Base-by-base conservation (phyloP, 2,797 vertebrate genomes). In the Semaprochilodus insignis region DNA sequence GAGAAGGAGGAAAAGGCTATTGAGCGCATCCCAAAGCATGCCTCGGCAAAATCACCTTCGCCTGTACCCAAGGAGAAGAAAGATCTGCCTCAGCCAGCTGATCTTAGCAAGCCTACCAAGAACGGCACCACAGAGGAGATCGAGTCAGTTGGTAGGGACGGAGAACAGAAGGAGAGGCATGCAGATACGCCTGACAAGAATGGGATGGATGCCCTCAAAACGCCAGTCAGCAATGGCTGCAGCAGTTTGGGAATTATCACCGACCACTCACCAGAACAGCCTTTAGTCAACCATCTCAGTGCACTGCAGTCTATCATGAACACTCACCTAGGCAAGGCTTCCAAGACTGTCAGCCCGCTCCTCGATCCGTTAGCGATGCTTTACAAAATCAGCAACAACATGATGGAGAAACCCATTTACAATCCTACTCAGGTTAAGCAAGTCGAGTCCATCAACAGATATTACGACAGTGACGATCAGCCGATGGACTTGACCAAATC, bases 281-380 rank as follows among this genome's bases (percentile, higher is more conserved):
- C 97, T 80, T 96, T 99, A 89, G 96, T 99, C 89, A 99, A 96
- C 91, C 98, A 98, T 3, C 91, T 99, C 84, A 99, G 98, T 0
- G 97, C 98, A 84, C 93, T 99, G 92, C 98, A 99, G 92, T 98
- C 98, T 78, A 97, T 99, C 92, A 99, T 99, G 97, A 99, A 99
- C 92, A 97, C 96, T 72, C 98, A 99, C 90, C 92, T 99, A 88
- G 98, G 98, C 63, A 99, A 99, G 88, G 97, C 97, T 83, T 94
- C 97, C 78, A 99, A 99, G 92, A 96, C 96, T 0, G 90, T 96
- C 81, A 97, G 95, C 85, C 96, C 97, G 48, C 96, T 96, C 31
- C 90, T 96, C 87, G 98, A 99, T 89, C 98, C 98, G 0, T 94
- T 99, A 89, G 94, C 97, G 3, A 97, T 98, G 97, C 93, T 99